Evolutionary conservation across 2,888 invertebrate genomes (phyloP).

Genomic region (Elmis aenea): DNA sequence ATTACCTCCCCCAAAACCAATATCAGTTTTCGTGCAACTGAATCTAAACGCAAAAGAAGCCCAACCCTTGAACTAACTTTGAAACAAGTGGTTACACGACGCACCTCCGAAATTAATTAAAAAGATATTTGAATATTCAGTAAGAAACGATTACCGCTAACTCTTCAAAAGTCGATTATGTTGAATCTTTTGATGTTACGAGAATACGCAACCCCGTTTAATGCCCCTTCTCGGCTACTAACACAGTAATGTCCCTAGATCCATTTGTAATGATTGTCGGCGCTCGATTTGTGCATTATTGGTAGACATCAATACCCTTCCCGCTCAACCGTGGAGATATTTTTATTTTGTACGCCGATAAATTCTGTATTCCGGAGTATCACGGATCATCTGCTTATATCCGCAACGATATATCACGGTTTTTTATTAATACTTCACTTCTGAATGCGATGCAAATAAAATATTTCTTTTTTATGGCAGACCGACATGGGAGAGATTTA

Average conservation of each 20-base stretch:
- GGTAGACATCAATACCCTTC: conserved; percentile 27
- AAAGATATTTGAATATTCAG: background rate
- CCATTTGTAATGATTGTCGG: conserved; percentile 26
- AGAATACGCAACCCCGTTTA: conserved; percentile 17
- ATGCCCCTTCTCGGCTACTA: conserved; percentile 16
- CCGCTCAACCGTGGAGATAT: conserved; percentile 23
- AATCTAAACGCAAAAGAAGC: conserved; percentile 9
- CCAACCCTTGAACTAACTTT: background rate
- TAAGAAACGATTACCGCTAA: background rate
- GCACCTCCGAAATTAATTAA: background rate
- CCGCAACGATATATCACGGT: conserved; percentile 21
- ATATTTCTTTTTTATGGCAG: conserved; percentile 15
- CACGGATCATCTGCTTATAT: conserved; percentile 30
- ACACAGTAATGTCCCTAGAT: conserved; percentile 22
- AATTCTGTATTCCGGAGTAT: conserved; percentile 28
- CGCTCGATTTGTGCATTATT: conserved; percentile 26
- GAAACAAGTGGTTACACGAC: background rate
- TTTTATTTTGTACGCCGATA: conserved; percentile 29
- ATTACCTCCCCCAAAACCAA: conserved; percentile 13
- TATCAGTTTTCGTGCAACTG: conserved; percentile 15
- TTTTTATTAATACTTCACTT: conserved; percentile 25
- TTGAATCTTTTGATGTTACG: too few relatives aligned
- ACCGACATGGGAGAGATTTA: conserved; percentile 11
- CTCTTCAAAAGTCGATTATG: too few relatives aligned
- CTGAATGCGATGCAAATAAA: conserved; percentile 15